These are phyloP conservation scores for Torymus texanus DNA, from an alignment of 2,888 invertebrate genomes.

Conservation along the genomic window DNA sequence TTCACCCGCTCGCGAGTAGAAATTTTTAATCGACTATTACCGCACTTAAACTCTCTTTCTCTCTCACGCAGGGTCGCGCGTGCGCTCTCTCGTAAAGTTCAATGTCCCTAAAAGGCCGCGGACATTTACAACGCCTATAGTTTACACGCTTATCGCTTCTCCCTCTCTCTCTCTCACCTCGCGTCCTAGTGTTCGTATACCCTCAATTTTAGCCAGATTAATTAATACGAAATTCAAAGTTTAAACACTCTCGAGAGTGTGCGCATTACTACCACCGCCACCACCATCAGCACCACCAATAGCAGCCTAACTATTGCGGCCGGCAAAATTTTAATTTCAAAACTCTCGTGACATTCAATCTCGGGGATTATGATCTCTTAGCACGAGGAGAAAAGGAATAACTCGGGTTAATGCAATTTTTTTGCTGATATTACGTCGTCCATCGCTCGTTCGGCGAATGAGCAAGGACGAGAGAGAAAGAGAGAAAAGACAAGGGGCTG, in stretches of 20 bases:
- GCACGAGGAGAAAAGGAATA: conserved; percentile 30
- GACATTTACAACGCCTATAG: conserved; percentile 47
- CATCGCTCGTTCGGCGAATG: conserved; percentile 1
- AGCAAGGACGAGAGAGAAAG: neutral
- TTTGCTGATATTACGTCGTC: conserved; percentile 30
- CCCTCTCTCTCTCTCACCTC: no score
- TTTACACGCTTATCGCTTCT: conserved; percentile 43
- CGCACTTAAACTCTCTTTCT: conserved; percentile 14
- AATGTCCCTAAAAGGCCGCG: conserved; percentile 45
- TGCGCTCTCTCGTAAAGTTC: conserved; percentile 15
- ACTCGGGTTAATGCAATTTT: conserved; percentile 41
- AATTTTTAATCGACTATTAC: conserved; percentile 52
- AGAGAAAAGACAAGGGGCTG: neutral
- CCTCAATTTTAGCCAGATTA: conserved; percentile 53
- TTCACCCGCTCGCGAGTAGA: neutral
- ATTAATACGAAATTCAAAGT: conserved; percentile 56
- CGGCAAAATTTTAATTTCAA: conserved; percentile 51
- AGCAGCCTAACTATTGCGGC: neutral
- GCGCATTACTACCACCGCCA: no score
- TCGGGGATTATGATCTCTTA: conserved; percentile 51
- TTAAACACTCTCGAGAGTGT: conserved; percentile 35
- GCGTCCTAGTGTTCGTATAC: conserved; percentile 23
- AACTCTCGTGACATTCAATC: conserved; percentile 50
- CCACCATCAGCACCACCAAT: neutral
- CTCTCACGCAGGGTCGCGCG: neutral